Conservation (phyloP, 2,888 invertebrate species). For the Chloroclystis v-ata region DNA sequence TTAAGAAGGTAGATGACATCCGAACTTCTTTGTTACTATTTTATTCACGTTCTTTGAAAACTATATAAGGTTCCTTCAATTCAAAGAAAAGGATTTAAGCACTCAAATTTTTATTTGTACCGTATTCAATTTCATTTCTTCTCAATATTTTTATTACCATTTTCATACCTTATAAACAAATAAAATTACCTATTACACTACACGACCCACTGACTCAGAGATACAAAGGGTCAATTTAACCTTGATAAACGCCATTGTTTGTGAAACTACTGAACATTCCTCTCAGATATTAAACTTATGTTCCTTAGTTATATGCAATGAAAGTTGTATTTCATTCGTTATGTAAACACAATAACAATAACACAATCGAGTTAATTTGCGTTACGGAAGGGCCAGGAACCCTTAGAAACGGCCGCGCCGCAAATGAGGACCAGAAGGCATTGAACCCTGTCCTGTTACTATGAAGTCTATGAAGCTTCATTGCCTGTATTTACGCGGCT, state of each 20-base stretch:
- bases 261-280: conserved; percentile 2
- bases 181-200: too few relatives aligned
- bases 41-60: conserved; percentile 3
- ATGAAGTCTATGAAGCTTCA: conserved; percentile 40
- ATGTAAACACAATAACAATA: conserved; percentile 3
- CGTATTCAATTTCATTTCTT: neutral
- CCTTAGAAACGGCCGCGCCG: conserved; percentile 15
- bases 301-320: too few relatives aligned
- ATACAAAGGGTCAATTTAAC: conserved; percentile 8
- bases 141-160: too few relatives aligned
- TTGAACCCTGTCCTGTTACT: conserved; percentile 41
- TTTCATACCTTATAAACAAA: too few relatives aligned
- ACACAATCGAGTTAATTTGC: conserved; percentile 15
- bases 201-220: neutral
- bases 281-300: neutral
- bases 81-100: neutral
- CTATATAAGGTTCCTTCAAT: conserved; percentile 1
- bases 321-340: too few relatives aligned
- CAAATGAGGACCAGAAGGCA: conserved; percentile 36
- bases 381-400: conserved; percentile 15
- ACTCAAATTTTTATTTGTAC: neutral
- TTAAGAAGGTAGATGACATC: conserved; percentile 11
- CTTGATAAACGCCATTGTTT: conserved; percentile 3
- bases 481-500: conserved; percentile 56
- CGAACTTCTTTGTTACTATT: conserved; percentile 4